Conservation (phyloP, 2,797 vertebrate genomes). For the Melanogrammus aeglefinus region DNA sequence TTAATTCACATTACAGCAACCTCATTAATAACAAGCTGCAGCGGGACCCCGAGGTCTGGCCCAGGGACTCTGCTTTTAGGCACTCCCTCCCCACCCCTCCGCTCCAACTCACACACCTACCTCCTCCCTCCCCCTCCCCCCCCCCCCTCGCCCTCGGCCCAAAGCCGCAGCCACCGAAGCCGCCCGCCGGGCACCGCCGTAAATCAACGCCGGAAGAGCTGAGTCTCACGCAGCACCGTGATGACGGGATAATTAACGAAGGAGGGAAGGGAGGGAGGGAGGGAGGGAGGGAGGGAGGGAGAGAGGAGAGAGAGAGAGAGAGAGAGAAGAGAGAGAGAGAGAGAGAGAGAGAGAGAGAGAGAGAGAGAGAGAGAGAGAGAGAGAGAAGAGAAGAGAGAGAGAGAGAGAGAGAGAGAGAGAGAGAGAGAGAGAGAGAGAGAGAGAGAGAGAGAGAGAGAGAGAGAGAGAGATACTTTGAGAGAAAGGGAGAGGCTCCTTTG, state of each 20-base stretch:
- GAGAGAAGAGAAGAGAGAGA: too few relatives aligned
- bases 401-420: too few relatives aligned
- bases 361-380: too few relatives aligned
- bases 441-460: too few relatives aligned
- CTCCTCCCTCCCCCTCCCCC: constrained; percentile 55
- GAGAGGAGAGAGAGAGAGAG: too few relatives aligned
- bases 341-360: too few relatives aligned
- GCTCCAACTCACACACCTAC: constrained; percentile 28
- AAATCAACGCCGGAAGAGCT: constrained; percentile 74
- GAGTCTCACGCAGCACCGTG: constrained; percentile 63
- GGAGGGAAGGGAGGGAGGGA: constrained; percentile 38
- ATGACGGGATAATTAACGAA: constrained; percentile 77
- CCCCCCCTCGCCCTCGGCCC: constrained; percentile 27
- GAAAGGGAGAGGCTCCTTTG: too few relatives aligned
- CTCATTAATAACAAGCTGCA: constrained; percentile 79
- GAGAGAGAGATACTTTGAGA: too few relatives aligned
- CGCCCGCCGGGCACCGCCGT: constrained; percentile 53
- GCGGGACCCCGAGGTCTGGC: constrained; percentile 5
- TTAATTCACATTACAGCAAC: constrained; percentile 81
- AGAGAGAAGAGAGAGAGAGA: too few relatives aligned
- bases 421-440: too few relatives aligned
- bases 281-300: neutral
- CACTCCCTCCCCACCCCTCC: constrained; percentile 36
- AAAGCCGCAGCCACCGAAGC: constrained; percentile 5
- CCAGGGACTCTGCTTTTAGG: constrained; percentile 13